These are phyloP conservation scores for Rhagoletis zephyria DNA, from an alignment of 1,140 invertebrate genomes.

Conservation along the genomic window DNA sequence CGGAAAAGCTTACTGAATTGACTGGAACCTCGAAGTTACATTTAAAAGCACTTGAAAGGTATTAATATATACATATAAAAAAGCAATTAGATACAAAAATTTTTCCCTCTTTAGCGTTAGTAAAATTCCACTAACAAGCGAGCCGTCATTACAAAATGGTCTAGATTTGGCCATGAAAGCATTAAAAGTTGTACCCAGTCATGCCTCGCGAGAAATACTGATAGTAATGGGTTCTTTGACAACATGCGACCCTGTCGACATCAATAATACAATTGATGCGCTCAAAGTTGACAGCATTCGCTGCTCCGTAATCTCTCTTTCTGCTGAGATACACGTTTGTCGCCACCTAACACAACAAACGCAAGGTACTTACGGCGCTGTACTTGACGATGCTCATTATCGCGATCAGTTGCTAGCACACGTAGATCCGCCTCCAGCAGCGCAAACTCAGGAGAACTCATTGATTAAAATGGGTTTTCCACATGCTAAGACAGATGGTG, in stretches of 20 bases:
- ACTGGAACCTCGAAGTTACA: slow-evolving; percentile 89
- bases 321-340: slow-evolving; percentile 95
- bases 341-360: slow-evolving; percentile 88
- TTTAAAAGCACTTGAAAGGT: slow-evolving; percentile 79
- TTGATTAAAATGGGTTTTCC: slow-evolving; percentile 95
- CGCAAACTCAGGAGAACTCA: slow-evolving; percentile 84
- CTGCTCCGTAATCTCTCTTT: slow-evolving; percentile 94
- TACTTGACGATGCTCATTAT: slow-evolving; percentile 93
- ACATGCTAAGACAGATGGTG: slow-evolving; percentile 77
- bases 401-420: slow-evolving; percentile 85
- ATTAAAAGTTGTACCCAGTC: slow-evolving; percentile 90
- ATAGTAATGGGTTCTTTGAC: slow-evolving; percentile 94
- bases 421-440: slow-evolving; percentile 90
- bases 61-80: slow-evolving; percentile 1
- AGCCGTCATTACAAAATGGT: slow-evolving; percentile 95
- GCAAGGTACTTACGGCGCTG: slow-evolving; percentile 67
- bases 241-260: slow-evolving; percentile 96
- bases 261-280: slow-evolving; percentile 84
- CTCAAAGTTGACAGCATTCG: slow-evolving; percentile 84
- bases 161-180: slow-evolving; percentile 89
- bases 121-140: slow-evolving; percentile 81
- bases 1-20: slow-evolving; percentile 92
- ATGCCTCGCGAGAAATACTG: slow-evolving; percentile 94
- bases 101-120: slow-evolving; percentile 74
- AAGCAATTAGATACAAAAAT: background rate